Evolutionary conservation across 1,140 invertebrate species (phyloP).

Genomic region (Caenorhabditis tropicalis): DNA sequence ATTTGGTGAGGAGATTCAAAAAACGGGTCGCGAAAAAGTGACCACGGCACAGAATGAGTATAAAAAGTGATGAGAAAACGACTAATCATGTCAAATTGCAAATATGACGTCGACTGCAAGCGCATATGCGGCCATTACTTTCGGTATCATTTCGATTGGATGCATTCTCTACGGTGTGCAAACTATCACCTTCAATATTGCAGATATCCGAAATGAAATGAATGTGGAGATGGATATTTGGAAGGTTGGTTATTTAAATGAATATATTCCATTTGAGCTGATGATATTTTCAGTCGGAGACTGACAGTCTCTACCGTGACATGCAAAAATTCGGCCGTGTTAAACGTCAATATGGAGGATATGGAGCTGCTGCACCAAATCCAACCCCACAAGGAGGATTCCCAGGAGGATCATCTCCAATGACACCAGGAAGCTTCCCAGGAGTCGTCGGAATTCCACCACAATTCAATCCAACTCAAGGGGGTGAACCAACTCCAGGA

Average conservation of each 20-base stretch:
- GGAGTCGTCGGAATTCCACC: conserved; percentile 48
- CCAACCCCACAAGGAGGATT: conserved; percentile 29
- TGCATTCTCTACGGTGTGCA: conserved; percentile 52
- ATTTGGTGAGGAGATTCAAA: background rate
- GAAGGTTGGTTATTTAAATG: conserved; percentile 44
- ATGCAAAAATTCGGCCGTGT: conserved; percentile 65
- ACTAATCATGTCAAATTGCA: background rate
- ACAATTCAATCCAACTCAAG: conserved; percentile 44
- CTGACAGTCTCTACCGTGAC: conserved; percentile 62
- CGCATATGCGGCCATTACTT: conserved; percentile 50
- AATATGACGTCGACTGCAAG: conserved; percentile 55
- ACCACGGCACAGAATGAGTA: background rate
- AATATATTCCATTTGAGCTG: background rate
- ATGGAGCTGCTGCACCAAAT: conserved; percentile 51
- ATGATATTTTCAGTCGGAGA: conserved; percentile 42
- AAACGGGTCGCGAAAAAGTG: background rate
- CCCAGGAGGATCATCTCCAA: conserved; percentile 22
- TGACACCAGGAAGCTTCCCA: conserved; percentile 41
- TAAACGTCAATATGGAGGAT: conserved; percentile 62
- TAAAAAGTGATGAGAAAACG: background rate
- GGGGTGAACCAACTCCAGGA: conserved; percentile 25
- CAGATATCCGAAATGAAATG: conserved; percentile 55
- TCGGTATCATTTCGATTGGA: conserved; percentile 52
- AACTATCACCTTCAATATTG: conserved; percentile 52
- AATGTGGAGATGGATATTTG: conserved; percentile 60